phyloP scores from a whole-genome alignment of 53 echinoderm and acorn worm genomes.

The Hippasteria phrygiana region DNA sequence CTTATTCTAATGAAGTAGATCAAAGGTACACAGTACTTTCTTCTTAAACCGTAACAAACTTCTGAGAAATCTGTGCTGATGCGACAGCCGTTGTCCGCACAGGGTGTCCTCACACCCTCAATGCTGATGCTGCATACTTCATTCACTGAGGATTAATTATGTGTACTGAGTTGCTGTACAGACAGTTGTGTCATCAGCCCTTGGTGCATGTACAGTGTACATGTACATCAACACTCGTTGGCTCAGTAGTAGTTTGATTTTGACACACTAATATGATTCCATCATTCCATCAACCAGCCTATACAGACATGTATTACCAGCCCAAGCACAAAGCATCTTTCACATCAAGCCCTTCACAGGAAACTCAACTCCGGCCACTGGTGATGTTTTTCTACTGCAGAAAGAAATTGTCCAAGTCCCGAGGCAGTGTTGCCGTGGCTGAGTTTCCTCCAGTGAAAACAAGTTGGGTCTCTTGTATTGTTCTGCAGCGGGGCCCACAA shows the following conservation, averaged over 20 bases:
- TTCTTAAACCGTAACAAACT: not conserved
- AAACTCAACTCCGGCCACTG: slow-evolving; percentile 7
- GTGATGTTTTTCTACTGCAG: slow-evolving; percentile 6
- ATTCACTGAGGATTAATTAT: slow-evolving; percentile 20
- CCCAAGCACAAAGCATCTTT: slow-evolving; percentile 4
- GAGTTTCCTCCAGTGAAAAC: slow-evolving; percentile 50
- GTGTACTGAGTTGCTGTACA: slow-evolving; percentile 4
- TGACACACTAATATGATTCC: slow-evolving; percentile 7
- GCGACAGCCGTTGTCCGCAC: not conserved
- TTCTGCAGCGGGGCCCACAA: slow-evolving; percentile 6
- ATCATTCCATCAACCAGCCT: not conserved
- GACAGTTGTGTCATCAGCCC: not conserved
- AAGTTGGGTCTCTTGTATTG: slow-evolving; percentile 40
- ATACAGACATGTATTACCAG: not conserved
- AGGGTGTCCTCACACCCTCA: not conserved
- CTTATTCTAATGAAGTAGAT: not conserved
- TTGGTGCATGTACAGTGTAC: not conserved
- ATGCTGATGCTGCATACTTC: slow-evolving; percentile 18
- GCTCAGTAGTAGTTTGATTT: not conserved
- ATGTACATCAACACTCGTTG: not conserved
- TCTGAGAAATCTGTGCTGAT: not conserved
- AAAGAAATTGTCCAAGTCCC: slow-evolving; percentile 1
- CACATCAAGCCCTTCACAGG: slow-evolving; percentile 9
- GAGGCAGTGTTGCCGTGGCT: slow-evolving; percentile 22
- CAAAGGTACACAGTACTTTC: not conserved